A percentile compares a stretch with the other conserved stretches of the same genome.
Evolutionary conservation across 2,888 invertebrate species (phyloP).

Genomic region (Nesidiocoris tenuis): DNA sequence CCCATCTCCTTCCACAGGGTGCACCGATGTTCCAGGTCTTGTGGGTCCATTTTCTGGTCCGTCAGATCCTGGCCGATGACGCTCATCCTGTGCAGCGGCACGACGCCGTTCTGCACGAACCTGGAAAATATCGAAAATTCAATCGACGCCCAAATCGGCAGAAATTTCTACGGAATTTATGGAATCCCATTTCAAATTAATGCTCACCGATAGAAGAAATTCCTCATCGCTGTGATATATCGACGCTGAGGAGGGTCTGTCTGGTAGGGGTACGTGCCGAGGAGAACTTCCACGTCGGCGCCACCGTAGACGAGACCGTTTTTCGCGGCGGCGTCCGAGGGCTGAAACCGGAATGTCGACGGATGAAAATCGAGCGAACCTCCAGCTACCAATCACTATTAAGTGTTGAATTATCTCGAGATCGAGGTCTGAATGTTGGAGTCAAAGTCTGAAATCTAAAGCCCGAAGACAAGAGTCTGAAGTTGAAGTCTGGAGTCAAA

Average conservation of each 20-base stretch:
- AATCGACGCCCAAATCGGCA: too few species aligned
- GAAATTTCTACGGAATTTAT: too few species aligned
- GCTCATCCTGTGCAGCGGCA: constrained; percentile 39
- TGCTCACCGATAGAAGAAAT: constrained; percentile 78
- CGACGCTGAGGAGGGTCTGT: constrained; percentile 71
- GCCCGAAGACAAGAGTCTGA: too few species aligned
- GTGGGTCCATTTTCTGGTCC: constrained; percentile 57
- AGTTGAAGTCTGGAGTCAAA: too few species aligned
- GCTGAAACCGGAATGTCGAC: too few species aligned
- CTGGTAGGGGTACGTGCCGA: constrained; percentile 63
- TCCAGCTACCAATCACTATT: too few species aligned
- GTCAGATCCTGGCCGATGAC: constrained; percentile 69
- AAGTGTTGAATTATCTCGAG: too few species aligned
- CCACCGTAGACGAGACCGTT: constrained; percentile 60
- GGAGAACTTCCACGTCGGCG: constrained; percentile 74
- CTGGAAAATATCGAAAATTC: neutral
- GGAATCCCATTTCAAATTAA: constrained; percentile 51
- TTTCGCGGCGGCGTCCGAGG: constrained; percentile 16
- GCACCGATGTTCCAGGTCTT: constrained; percentile 56
- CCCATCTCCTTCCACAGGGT: constrained; percentile 64
- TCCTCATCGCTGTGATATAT: constrained; percentile 76
- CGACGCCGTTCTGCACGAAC: constrained; percentile 55
- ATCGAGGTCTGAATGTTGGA: too few species aligned
- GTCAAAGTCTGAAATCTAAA: too few species aligned
- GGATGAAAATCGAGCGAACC: too few species aligned